Percentiles rank a stretch among this genome's conserved stretches.
These are phyloP conservation scores for Myanophis thanlyinensis DNA, from an alignment of 2,113 vertebrate genomes.

Conservation along the genomic window DNA sequence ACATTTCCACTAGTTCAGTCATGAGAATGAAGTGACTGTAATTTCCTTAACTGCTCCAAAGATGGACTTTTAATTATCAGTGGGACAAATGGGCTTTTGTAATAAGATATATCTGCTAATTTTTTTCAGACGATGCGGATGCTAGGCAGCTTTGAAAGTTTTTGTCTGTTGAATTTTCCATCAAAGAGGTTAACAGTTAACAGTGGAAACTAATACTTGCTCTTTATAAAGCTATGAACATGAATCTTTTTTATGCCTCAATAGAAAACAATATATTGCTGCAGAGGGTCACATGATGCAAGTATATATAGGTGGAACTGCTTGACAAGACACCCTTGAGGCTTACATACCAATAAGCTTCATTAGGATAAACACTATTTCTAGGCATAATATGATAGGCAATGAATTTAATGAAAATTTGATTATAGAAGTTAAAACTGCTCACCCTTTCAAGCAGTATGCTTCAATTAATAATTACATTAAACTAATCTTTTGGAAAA, in stretches of 20 bases:
- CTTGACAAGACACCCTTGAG: slow-evolving; percentile 7
- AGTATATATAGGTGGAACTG: slow-evolving; percentile 32
- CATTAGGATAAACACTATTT: slow-evolving; percentile 44
- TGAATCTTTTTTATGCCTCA: neutral
- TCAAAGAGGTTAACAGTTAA: neutral
- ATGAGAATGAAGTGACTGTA: slow-evolving; percentile 10
- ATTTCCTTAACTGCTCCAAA: slow-evolving; percentile 13
- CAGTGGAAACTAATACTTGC: neutral
- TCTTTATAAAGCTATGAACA: slow-evolving; percentile 13
- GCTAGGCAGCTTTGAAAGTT: neutral
- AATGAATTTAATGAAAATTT: slow-evolving; percentile 53
- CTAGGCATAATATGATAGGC: slow-evolving; percentile 35
- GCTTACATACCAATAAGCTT: slow-evolving; percentile 38
- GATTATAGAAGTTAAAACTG: slow-evolving; percentile 49
- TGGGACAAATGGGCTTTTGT: slow-evolving; percentile 22
- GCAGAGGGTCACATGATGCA: slow-evolving; percentile 27
- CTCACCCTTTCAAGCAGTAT: slow-evolving; percentile 37
- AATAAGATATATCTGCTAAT: neutral
- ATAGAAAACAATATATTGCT: slow-evolving; percentile 40
- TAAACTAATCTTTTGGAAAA: slow-evolving; percentile 23
- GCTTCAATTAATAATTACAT: slow-evolving; percentile 14
- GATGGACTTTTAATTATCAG: slow-evolving; percentile 34
- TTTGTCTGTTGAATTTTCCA: neutral
- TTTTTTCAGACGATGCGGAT: neutral
- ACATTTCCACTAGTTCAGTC: slow-evolving; percentile 38